Percentiles rank a stretch among this genome's conserved stretches.
Conservation (phyloP, 1,140 invertebrate genomes). For the Pomacea maculata region DNA sequence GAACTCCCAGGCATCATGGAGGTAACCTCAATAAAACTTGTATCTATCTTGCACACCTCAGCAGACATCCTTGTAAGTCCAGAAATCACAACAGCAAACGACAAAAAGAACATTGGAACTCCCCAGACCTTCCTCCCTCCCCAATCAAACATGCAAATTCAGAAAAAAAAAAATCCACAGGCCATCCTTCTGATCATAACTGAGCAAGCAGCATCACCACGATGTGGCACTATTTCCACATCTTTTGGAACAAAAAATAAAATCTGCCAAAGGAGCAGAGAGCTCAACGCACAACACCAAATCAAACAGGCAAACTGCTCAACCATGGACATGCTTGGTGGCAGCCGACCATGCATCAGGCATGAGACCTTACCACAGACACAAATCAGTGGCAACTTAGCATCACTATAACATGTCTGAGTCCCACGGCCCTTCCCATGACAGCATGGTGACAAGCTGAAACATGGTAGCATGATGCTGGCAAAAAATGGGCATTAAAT, state of each 20-base stretch:
- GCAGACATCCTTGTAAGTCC: too few relatives aligned
- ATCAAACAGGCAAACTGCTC: conserved; percentile 6
- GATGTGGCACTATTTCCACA: too few relatives aligned
- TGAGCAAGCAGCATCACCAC: too few relatives aligned
- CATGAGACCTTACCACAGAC: conserved; percentile 8
- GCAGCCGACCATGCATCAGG: not conserved
- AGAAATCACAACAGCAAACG: too few relatives aligned
- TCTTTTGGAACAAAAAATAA: not conserved
- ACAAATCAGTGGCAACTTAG: not conserved
- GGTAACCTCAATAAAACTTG: too few relatives aligned
- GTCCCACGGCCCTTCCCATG: conserved; percentile 19
- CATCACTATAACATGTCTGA: conserved; percentile 23
- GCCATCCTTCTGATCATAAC: too few relatives aligned
- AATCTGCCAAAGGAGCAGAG: not conserved
- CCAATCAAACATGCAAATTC: too few relatives aligned
- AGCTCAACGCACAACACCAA: not conserved
- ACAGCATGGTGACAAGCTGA: conserved; percentile 17
- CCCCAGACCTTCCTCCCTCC: too few relatives aligned
- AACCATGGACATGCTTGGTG: not conserved
- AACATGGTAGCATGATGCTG: not conserved
- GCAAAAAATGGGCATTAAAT: not conserved
- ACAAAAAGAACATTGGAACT: too few relatives aligned
- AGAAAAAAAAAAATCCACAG: too few relatives aligned
- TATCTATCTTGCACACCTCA: too few relatives aligned
- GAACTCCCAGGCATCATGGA: too few relatives aligned